Percentiles rank a stretch among this genome's conserved stretches.
Conservation (phyloP, 1,140 invertebrate species). For the Alviniconcha marisindica region DNA sequence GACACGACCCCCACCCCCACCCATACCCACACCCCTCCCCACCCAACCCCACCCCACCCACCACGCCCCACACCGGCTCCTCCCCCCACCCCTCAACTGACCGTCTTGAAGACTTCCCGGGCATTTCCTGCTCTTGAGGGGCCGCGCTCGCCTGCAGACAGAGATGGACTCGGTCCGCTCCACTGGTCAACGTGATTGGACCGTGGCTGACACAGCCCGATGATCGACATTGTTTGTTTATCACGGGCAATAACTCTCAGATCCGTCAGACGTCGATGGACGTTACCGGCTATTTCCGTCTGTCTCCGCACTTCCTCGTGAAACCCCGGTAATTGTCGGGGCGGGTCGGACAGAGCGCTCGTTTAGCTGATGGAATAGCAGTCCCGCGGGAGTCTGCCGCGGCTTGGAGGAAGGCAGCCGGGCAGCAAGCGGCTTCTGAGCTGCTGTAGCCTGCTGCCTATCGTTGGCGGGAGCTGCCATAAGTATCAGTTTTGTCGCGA, state of each 20-base stretch:
- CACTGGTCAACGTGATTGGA: slow-evolving; percentile 23
- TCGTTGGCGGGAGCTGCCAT: too few species aligned
- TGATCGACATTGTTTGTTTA: slow-evolving; percentile 16
- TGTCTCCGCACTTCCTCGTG: slow-evolving; percentile 22
- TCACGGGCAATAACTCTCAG: slow-evolving; percentile 15
- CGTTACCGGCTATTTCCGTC: slow-evolving; percentile 37
- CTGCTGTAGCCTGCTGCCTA: too few species aligned
- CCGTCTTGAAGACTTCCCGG: too few species aligned
- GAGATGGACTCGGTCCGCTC: slow-evolving; percentile 7
- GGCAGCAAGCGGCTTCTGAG: neutral
- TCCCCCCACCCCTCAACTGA: too few species aligned
- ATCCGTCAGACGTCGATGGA: slow-evolving; percentile 14
- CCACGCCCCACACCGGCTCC: too few species aligned
- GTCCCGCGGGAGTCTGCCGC: neutral
- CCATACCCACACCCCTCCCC: too few species aligned
- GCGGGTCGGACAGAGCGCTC: slow-evolving; percentile 18
- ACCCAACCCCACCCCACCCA: too few species aligned
- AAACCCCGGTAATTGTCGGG: slow-evolving; percentile 37
- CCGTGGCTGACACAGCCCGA: neutral
- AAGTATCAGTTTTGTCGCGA: too few species aligned
- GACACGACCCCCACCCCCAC: too few species aligned
- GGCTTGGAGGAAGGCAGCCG: neutral
- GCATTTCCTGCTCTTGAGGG: too few species aligned
- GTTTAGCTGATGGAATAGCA: slow-evolving; percentile 10
- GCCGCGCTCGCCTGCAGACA: too few species aligned